Evolutionary conservation across 2,888 invertebrate genomes (phyloP), one percentile per base, ranked within the genome.

Genomic region (Thymelicus acteon): DNA sequence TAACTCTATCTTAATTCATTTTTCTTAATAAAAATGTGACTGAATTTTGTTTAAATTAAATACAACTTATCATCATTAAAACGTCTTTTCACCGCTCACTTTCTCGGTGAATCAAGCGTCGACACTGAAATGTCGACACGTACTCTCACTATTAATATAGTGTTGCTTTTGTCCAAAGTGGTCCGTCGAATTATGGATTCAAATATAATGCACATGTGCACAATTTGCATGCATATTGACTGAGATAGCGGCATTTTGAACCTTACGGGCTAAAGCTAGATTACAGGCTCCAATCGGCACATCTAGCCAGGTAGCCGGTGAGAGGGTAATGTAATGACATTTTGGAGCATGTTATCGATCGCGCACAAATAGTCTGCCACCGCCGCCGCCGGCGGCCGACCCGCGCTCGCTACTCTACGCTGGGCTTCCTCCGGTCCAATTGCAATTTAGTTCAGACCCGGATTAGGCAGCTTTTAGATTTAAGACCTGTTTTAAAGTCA

Each of bases 291-390:
- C 47, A 58, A 60, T 66, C 60, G 39, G 58, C 31, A 60, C 48
- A 63, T 31, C 60, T 67, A 60, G 60, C 37, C 72, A 74, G 82
- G 82, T 52, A 52, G 49, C 49, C 49, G 49, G 49, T 82, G 83
- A 82, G 80, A 81, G 81, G 79, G 81, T 83, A 83, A 83, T 78
- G 75, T 75, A 78, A 76, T 85, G 83, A 83, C 83, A 85, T 85
- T 85, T 82, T 82, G 79, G 80, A 54, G 44, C 52, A 77, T 74
- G 76, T 80, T 85, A 85, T 86, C 83, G 86, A 86, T 85, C 82
- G 80, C 73, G 77, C 78, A 76, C 79, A 82, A 85, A 83, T 84
- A 82, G 79, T 80, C 74, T 72, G 74, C 78, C 75, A 73, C 73
- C 77, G 31, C 31, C 72, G 73, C 73, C 77, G 31, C 31, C 72